Base-by-base conservation (phyloP, 2,113 vertebrate genomes). In the Diglossa brunneiventris region DNA sequence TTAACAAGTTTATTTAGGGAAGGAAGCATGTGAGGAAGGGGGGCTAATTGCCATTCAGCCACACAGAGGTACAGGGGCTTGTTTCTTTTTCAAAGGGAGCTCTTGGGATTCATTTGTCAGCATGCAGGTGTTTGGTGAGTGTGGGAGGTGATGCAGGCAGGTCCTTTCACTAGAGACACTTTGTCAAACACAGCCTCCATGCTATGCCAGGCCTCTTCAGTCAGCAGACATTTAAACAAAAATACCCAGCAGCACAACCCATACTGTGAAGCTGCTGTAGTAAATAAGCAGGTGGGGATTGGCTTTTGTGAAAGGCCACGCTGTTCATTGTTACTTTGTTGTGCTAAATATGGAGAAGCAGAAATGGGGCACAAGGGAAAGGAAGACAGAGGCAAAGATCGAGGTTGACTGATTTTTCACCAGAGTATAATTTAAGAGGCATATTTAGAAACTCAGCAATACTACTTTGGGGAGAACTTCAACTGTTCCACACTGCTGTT, bases 371-470 rank as follows among this genome's bases (percentile, higher is more conserved):
- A 79, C 37, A 0, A 80, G 75, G 79, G 79, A 87, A 44, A 64
- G 53, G 63, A n/a, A 91, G 61, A 68, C 23, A 31, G 74, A 76
- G 72, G 74, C 47, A 64, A 72, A 75, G 67, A 92, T 42, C 13
- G 28, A 73, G 33, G 92, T 94, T 97, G 62, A 86, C 89, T 95
- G 87, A 82, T 84, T 87, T 96, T 97, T 95, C 92, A 62, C 78
- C 27, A 18, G 79, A 89, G 82, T 62, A 31, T 95, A 86, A 95
- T 97, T 97, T 97, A 94, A 96, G 95, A 97, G 88, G 95, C 95
- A 94, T 93, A 96, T 94, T 92, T 72, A 91, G 97, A 97, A 97
- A 95, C 80, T 90, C 88, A 52, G 94, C 94, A 94, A 93, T 89
- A 49, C 87, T 79, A 79, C 94, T 96, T 96, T 33, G n/a, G 95